phyloP scores from a whole-genome alignment of 30 jellyfish, hydroid and myxozoan genomes.

The Rhopilema esculentum region DNA sequence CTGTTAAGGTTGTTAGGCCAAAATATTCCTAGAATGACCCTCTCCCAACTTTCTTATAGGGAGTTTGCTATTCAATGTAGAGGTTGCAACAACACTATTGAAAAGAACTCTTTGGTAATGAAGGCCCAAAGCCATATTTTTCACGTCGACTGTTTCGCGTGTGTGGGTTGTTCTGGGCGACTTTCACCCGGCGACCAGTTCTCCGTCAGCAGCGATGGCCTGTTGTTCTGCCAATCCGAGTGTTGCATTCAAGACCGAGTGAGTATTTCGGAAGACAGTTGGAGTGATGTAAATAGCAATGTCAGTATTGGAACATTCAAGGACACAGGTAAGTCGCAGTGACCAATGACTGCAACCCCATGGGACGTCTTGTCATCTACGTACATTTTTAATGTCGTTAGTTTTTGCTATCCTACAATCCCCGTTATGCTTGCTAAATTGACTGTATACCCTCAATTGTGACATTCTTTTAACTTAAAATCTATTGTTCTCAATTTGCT shows the following conservation, averaged over 20 bases:
- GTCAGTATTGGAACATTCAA: slow-evolving; percentile 32
- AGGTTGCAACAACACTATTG: slow-evolving; percentile 60
- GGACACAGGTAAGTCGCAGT: slow-evolving; percentile 36
- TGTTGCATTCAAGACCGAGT: slow-evolving; percentile 29
- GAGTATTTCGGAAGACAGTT: slow-evolving; percentile 29
- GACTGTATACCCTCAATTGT: no score
- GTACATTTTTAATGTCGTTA: not conserved
- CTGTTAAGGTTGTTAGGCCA: not conserved
- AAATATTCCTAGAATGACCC: not conserved
- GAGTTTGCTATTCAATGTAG: slow-evolving; percentile 32
- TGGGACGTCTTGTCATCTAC: not conserved
- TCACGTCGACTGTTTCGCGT: slow-evolving; percentile 78
- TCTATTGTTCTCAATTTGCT: no score
- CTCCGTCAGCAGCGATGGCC: slow-evolving; percentile 40
- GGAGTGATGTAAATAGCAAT: slow-evolving; percentile 56
- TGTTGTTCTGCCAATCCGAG: slow-evolving; percentile 44
- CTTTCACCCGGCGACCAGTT: slow-evolving; percentile 76
- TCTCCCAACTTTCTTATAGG: slow-evolving; percentile 16
- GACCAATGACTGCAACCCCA: not conserved
- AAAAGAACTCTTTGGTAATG: slow-evolving; percentile 69
- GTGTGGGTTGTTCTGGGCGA: slow-evolving; percentile 54
- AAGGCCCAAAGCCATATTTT: slow-evolving; percentile 29
- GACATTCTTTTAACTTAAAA: no score
- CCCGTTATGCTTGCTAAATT: no score
- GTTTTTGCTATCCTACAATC: not conserved